These are phyloP conservation scores for Gobiocypris rarus DNA, from an alignment of 2,113 vertebrate species.

Conservation along the genomic window DNA sequence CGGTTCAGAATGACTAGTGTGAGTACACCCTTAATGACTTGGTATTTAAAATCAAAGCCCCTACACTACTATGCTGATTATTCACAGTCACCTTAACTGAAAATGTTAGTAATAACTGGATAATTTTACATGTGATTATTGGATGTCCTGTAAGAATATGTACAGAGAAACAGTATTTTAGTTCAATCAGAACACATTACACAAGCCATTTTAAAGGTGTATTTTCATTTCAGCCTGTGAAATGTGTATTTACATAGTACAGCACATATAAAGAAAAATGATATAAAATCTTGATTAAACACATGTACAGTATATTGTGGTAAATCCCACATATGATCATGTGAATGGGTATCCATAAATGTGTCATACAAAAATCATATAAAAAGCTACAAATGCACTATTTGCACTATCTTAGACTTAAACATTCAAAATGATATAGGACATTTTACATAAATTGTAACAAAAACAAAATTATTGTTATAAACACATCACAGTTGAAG, in stretches of 20 bases:
- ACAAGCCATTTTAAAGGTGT: background rate
- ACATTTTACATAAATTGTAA: background rate
- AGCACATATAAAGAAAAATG: background rate
- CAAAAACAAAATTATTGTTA: background rate
- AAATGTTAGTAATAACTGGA: background rate
- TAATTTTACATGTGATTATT: background rate
- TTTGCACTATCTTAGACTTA: too few species aligned
- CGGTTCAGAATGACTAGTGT: too few species aligned
- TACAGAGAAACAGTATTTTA: background rate
- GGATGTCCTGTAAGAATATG: background rate
- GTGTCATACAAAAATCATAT: background rate
- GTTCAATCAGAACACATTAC: background rate
- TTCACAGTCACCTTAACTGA: too few species aligned
- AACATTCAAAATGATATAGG: background rate
- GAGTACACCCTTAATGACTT: too few species aligned
- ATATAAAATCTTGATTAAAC: conserved; percentile 8
- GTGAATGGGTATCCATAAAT: background rate
- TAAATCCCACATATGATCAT: background rate
- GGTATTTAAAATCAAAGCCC: background rate
- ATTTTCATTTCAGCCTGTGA: background rate
- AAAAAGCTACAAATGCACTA: background rate
- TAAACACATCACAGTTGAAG: background rate
- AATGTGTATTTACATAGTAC: too few species aligned
- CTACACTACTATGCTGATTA: background rate
- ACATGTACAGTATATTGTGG: background rate